Percentiles rank a stretch among this genome's conserved stretches.
Evolutionary conservation across 2,888 invertebrate genomes (phyloP).

Genomic region (Coleophora deauratella): DNA sequence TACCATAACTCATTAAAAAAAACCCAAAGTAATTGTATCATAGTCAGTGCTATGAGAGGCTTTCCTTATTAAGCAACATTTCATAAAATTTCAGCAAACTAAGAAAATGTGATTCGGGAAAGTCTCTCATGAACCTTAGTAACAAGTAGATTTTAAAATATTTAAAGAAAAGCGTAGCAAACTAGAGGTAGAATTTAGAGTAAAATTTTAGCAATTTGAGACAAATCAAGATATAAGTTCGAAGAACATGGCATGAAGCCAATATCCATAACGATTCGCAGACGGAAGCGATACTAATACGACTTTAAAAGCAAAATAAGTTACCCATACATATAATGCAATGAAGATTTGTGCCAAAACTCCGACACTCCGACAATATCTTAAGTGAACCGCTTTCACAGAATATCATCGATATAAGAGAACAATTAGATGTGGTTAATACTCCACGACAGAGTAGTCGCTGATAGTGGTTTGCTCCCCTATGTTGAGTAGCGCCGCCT

Average conservation of each 20-base stretch:
- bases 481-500: no score
- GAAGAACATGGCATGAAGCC: constrained; percentile 51
- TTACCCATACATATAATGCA: constrained; percentile 46
- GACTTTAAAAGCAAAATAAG: constrained; percentile 57
- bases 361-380: constrained; percentile 33
- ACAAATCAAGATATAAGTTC: constrained; percentile 30
- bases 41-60: no score
- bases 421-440: no score
- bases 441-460: no score
- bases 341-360: constrained; percentile 42
- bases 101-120: no score
- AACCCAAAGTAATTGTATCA: not conserved
- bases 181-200: constrained; percentile 23
- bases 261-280: constrained; percentile 48
- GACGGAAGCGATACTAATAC: constrained; percentile 52
- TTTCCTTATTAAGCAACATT: no score
- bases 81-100: no score
- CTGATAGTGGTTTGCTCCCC: no score
- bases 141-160: not conserved
- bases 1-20: not conserved
- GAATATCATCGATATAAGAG: no score
- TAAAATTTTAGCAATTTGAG: constrained; percentile 34
- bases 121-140: not conserved
- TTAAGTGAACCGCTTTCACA: constrained; percentile 18
- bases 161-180: not conserved